Evolutionary conservation across 2,797 vertebrate species (phyloP).

Genomic region (Siniperca scherzeri): DNA sequence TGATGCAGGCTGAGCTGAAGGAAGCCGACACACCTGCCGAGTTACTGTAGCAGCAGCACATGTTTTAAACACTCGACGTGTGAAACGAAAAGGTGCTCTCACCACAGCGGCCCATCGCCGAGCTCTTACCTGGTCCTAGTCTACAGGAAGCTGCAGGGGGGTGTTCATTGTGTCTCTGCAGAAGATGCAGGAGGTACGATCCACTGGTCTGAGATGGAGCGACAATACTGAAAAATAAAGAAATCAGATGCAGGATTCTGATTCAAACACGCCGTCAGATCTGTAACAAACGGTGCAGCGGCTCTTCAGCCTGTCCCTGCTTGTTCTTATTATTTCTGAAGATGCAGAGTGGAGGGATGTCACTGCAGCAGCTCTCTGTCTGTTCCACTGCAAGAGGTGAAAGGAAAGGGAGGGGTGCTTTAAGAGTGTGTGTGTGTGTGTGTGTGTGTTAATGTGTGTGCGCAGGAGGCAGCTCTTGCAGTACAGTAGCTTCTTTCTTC

Average conservation of each 20-base stretch:
- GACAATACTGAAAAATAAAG: neutral
- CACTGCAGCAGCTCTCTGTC: conserved; percentile 60
- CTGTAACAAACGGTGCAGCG: neutral
- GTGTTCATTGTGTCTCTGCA: conserved; percentile 55
- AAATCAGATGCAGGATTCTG: neutral
- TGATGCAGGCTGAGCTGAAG: conserved; percentile 9
- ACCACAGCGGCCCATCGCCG: neutral
- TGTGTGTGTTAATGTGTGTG: conserved; percentile 21
- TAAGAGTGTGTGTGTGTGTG: conserved; percentile 6
- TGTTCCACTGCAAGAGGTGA: conserved; percentile 51
- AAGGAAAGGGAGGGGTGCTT: conserved; percentile 31
- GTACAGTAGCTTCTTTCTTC: conserved; percentile 24
- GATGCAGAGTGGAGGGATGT: conserved; percentile 45
- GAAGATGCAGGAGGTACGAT: conserved; percentile 26
- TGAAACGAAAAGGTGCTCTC: neutral
- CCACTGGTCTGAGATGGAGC: neutral
- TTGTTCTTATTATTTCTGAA: neutral
- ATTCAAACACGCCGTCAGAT: neutral
- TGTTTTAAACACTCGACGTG: neutral
- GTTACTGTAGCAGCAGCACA: neutral
- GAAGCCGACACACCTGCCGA: conserved; percentile 56
- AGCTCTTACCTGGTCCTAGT: conserved; percentile 62
- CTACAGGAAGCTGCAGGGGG: conserved; percentile 50
- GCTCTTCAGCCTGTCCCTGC: neutral
- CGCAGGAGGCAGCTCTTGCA: conserved; percentile 1